Evolutionary conservation across 2,113 vertebrate species (phyloP), one percentile per base, ranked within the genome.

Genomic region (Oncorhynchus gorbuscha): DNA sequence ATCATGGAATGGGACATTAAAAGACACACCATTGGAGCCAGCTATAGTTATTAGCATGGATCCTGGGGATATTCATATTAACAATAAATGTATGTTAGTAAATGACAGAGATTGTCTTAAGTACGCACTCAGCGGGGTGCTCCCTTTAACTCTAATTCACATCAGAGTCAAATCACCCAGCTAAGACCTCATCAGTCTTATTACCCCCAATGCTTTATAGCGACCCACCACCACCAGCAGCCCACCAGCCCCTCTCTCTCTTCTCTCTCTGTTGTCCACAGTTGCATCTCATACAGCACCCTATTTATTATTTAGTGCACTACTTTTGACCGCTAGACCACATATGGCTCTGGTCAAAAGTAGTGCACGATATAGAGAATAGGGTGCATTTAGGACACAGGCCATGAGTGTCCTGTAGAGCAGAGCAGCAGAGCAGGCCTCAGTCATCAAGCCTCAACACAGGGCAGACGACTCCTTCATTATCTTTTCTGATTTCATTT

Each of bases 121-220:
- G 91, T 88, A 89, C 84, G 81, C 85, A 84, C 89, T 55, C 83
- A 81, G 90, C 87, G 74, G 92, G 94, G 86, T 84, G 90, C 90
- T 84, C 90, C 90, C 90, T 92, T 93, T 91, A 92, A 88, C 90
- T 93, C 93, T 92, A 93, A 94, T 93, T 93, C 93, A 93, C 90
- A 87, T 79, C 85, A 87, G 89, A 91, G 91, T 92, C 87, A 89
- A 90, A 93, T 91, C 85, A 81, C 84, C 92, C 89, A 80, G 90
- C 92, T 90, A 91, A 87, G 90, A 93, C 89, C 93, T 93, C 92
- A 94, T 93, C 92, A 94, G 81, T 72, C 74, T 92, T 93, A 94
- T 92, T 91, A 88, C 84, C 78, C 84, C 84, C 81, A 74, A 77
- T 81, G 88, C 87, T 88, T 87, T 87, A 55, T 5, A 82, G 77